Conservation (phyloP, 2,113 vertebrate species). For the Aspiorhynchus laticeps region DNA sequence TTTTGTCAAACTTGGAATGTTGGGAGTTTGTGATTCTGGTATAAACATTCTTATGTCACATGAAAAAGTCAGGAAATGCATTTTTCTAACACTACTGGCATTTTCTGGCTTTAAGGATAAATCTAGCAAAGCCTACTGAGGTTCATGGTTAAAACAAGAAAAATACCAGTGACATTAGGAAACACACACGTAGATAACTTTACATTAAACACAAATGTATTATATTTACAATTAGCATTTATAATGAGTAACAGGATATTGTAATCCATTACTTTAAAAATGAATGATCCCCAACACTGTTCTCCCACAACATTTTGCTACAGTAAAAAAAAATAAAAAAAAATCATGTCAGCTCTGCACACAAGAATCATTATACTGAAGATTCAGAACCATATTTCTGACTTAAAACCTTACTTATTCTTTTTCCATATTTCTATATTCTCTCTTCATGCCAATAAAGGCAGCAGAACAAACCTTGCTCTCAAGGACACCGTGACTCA, state of each 20-base stretch:
- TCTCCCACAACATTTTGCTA: neutral
- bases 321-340: neutral
- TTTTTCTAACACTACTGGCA: neutral
- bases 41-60: neutral
- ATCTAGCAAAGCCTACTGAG: neutral
- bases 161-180: neutral
- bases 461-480: constrained; percentile 45
- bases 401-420: neutral
- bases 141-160: neutral
- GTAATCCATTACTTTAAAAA: neutral
- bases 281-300: neutral
- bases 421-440: neutral
- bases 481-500: constrained; percentile 59
- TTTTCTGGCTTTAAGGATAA: neutral
- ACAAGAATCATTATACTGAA: neutral
- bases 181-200: neutral
- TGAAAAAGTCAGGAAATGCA: neutral
- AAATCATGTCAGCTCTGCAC: neutral
- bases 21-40: neutral
- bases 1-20: no score
- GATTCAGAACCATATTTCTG: neutral
- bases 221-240: neutral
- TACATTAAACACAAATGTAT: neutral
- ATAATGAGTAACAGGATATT: neutral
- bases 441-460: constrained; percentile 45